Conservation (phyloP, 2,888 invertebrate species). For the Prosapia bicincta region DNA sequence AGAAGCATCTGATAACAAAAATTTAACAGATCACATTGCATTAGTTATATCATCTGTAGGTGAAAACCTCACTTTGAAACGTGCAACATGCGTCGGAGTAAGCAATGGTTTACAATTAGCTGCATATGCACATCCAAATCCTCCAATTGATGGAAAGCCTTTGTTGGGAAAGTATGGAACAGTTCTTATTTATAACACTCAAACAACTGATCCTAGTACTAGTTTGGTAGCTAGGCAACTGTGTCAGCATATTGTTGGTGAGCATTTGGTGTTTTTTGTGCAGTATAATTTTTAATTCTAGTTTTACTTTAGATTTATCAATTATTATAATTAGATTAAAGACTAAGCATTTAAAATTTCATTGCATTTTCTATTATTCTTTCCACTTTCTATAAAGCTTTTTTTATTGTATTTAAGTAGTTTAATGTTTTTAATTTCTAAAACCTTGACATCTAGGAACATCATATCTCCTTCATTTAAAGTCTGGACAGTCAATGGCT, state of each 20-base stretch:
- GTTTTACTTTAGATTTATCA: too few species aligned
- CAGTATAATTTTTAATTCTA: too few species aligned
- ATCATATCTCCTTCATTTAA: too few species aligned
- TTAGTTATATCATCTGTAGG: constrained; percentile 84
- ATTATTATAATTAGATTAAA: background rate
- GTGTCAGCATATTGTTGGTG: constrained; percentile 89
- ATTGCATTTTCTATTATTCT: too few species aligned
- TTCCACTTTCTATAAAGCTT: background rate
- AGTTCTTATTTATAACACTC: constrained; percentile 64
- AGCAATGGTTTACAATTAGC: constrained; percentile 53
- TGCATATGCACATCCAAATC: constrained; percentile 78
- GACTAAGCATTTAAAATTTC: background rate
- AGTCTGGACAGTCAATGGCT: too few species aligned
- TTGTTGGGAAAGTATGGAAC: constrained; percentile 77
- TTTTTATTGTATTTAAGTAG: background rate
- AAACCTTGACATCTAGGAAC: too few species aligned
- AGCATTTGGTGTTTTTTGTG: constrained; percentile 41
- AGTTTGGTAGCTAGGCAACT: constrained; percentile 64
- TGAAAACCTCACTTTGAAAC: constrained; percentile 79
- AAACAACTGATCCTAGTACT: constrained; percentile 43
- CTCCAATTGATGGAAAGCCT: constrained; percentile 38
- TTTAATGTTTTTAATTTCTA: constrained; percentile 1
- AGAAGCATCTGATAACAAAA: constrained; percentile 61
- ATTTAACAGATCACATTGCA: constrained; percentile 76
- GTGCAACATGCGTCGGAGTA: constrained; percentile 73